Evolutionary conservation across 2,113 vertebrate species (phyloP).

Genomic region (Meleagris gallopavo): DNA sequence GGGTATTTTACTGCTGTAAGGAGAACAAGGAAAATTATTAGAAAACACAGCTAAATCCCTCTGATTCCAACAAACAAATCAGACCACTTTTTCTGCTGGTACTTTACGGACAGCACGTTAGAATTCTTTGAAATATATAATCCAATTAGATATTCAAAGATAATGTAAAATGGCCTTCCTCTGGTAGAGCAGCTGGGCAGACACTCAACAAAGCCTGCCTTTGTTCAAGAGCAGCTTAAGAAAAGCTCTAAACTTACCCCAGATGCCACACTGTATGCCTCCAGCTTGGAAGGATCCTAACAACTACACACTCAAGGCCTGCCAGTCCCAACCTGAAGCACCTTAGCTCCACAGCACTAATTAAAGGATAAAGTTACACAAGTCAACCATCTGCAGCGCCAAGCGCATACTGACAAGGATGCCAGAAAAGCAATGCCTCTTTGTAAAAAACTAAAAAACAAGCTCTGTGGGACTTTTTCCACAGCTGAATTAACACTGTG

Average conservation of each 20-base stretch:
- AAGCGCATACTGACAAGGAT: neutral
- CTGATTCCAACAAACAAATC: neutral
- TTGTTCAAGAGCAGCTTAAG: constrained; percentile 10
- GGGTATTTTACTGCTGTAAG: neutral
- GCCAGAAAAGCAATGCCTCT: constrained; percentile 18
- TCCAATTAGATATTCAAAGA: constrained; percentile 15
- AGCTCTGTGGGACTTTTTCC: neutral
- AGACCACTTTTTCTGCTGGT: constrained; percentile 25
- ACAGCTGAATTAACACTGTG: neutral
- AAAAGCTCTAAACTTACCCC: neutral
- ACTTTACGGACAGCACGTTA: neutral
- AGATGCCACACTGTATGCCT: neutral
- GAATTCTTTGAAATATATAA: constrained; percentile 46
- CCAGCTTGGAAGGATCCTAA: neutral
- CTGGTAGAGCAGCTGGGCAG: neutral
- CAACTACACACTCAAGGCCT: neutral
- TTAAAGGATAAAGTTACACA: constrained; percentile 26
- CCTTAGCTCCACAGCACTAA: neutral
- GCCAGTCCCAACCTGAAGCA: neutral
- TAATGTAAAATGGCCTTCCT: neutral
- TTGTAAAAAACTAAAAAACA: neutral
- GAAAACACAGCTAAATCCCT: constrained; percentile 15
- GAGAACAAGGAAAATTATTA: neutral
- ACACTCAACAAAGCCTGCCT: neutral
- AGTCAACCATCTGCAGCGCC: neutral